phyloP scores from a whole-genome alignment of 2,888 invertebrate genomes.

The Tridacna crocea region DNA sequence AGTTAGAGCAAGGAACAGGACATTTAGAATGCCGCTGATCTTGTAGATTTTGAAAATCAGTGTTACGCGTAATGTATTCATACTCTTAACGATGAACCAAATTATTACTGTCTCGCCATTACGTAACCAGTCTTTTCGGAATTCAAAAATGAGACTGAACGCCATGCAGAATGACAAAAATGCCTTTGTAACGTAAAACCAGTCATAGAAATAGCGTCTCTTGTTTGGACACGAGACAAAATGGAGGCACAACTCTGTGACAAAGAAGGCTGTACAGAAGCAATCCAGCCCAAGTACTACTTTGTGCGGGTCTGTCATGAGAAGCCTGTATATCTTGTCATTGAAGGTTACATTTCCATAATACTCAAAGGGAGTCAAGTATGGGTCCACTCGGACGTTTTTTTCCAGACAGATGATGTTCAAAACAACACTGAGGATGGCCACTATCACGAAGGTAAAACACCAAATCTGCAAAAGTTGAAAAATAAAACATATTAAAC shows the following conservation, averaged over 20 bases:
- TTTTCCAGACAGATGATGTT: constrained; percentile 6
- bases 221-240: constrained; percentile 3
- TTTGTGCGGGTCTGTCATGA: constrained; percentile 13
- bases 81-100: constrained; percentile 13
- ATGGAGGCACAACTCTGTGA: not conserved
- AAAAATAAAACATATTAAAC: too few relatives aligned
- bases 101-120: not conserved
- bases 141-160: not conserved
- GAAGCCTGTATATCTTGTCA: constrained; percentile 1
- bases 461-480: constrained; percentile 4
- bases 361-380: not conserved
- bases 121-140: constrained; percentile 4
- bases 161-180: constrained; percentile 3
- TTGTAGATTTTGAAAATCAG: not conserved
- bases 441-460: not conserved
- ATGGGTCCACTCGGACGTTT: not conserved
- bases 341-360: not conserved
- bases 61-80: constrained; percentile 1
- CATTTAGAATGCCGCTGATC: not conserved
- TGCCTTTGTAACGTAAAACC: not conserved
- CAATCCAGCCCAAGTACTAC: constrained; percentile 1
- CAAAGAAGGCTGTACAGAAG: constrained; percentile 15
- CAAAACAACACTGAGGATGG: not conserved
- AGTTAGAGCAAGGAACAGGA: not conserved
- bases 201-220: not conserved